phyloP scores from a whole-genome alignment of 2,797 vertebrate species.

The Anguilla obscura region DNA sequence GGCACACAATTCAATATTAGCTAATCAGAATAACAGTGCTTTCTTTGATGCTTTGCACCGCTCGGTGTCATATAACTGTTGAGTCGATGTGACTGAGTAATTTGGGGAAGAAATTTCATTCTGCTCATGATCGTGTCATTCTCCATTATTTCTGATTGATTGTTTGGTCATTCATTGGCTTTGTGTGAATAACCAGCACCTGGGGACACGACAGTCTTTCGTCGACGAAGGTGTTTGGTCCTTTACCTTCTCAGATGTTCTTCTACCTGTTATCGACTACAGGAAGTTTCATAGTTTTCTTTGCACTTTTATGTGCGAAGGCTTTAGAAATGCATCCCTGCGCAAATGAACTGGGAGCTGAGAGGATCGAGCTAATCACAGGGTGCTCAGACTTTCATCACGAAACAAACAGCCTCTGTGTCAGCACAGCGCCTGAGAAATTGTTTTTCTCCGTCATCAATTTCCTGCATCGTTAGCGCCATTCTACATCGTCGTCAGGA shows the following conservation, averaged over 20 bases:
- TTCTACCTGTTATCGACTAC: neutral
- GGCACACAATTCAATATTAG: neutral
- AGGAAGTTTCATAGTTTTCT: neutral
- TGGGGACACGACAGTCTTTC: neutral
- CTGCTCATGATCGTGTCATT: neutral
- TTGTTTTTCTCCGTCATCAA: neutral
- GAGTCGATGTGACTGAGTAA: neutral
- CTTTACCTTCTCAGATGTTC: neutral
- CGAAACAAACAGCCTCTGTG: neutral
- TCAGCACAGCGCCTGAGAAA: neutral
- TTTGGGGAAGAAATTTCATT: slow-evolving; percentile 11
- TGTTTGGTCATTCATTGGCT: neutral
- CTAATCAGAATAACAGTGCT: neutral
- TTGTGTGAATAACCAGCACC: neutral
- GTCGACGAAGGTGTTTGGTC: neutral
- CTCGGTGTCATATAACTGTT: neutral
- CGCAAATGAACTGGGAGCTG: neutral
- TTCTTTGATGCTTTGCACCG: neutral
- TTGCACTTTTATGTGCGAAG: neutral
- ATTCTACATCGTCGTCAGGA: neutral
- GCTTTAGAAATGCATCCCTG: neutral
- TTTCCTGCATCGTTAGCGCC: slow-evolving; percentile 18
- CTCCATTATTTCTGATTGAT: neutral
- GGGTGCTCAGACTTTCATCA: neutral
- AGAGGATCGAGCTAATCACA: neutral